phyloP scores from a whole-genome alignment of 2,888 invertebrate genomes.

The Zaprionus obscuricornis region DNA sequence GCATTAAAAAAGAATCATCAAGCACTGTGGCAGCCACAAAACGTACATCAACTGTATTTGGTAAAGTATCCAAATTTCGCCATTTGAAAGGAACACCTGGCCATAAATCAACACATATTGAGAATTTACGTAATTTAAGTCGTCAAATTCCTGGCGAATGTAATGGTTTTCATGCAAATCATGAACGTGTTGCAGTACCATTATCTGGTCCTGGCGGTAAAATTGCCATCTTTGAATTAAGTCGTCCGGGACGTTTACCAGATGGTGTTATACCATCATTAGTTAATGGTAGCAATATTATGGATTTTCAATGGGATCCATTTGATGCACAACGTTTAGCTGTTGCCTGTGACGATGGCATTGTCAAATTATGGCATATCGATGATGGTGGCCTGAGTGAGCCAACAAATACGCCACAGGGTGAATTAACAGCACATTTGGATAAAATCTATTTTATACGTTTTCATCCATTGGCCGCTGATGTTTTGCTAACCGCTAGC shows the following conservation, averaged over 20 bases:
- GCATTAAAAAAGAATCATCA: slow-evolving; percentile 83
- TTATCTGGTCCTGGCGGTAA: slow-evolving; percentile 95
- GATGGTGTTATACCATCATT: slow-evolving; percentile 94
- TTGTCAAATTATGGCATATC: slow-evolving; percentile 91
- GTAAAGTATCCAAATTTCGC: slow-evolving; percentile 95
- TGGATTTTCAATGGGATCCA: slow-evolving; percentile 98
- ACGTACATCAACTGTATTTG: slow-evolving; percentile 93
- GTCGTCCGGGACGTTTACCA: slow-evolving; percentile 89
- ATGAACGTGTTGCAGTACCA: slow-evolving; percentile 94
- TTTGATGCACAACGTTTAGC: slow-evolving; percentile 91
- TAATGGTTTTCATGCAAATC: slow-evolving; percentile 96
- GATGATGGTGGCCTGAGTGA: slow-evolving; percentile 88
- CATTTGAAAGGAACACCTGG: slow-evolving; percentile 95
- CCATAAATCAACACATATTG: slow-evolving; percentile 95
- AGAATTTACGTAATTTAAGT: slow-evolving; percentile 95
- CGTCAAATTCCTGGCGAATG: slow-evolving; percentile 97
- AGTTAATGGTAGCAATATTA: slow-evolving; percentile 93
- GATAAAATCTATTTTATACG: slow-evolving; percentile 96
- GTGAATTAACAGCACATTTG: slow-evolving; percentile 90
- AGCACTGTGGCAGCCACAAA: slow-evolving; percentile 86
- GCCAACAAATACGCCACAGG: slow-evolving; percentile 90
- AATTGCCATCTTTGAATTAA: slow-evolving; percentile 92
- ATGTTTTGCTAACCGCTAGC: slow-evolving; percentile 94
- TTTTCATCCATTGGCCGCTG: slow-evolving; percentile 94
- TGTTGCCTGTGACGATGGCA: slow-evolving; percentile 95